Percentiles rank a stretch among this genome's conserved stretches.
phyloP scores from a whole-genome alignment of 2,113 vertebrate genomes.

The Tupaia chinensis region DNA sequence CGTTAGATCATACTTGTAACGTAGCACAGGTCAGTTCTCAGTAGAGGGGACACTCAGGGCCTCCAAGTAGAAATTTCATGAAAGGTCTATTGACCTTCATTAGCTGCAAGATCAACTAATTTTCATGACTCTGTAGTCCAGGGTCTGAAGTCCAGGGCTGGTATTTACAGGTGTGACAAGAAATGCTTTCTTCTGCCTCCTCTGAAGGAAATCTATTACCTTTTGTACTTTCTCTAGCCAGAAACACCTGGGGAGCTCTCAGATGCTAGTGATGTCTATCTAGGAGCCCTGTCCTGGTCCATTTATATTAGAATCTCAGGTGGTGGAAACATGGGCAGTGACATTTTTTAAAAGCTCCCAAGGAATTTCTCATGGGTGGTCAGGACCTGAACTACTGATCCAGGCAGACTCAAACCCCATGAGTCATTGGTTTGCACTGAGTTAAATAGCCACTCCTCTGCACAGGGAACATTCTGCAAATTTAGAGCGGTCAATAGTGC shows the following conservation, averaged over 20 bases:
- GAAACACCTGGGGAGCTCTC: background rate
- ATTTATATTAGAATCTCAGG: background rate
- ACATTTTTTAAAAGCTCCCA: conserved; percentile 19
- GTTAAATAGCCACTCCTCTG: background rate
- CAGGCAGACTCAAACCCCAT: background rate
- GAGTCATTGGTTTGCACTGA: conserved; percentile 60
- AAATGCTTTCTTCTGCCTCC: no score
- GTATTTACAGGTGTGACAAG: background rate
- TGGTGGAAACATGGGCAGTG: background rate
- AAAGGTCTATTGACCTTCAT: background rate
- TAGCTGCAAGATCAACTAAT: background rate
- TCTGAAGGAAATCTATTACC: background rate
- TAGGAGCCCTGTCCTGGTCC: background rate
- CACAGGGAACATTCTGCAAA: conserved; percentile 32
- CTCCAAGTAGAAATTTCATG: background rate
- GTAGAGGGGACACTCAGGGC: background rate
- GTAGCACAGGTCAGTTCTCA: background rate
- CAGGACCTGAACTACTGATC: conserved; percentile 27
- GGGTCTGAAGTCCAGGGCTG: background rate
- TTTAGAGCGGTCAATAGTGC: background rate
- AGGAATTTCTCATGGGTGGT: conserved; percentile 30
- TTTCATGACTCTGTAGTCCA: background rate
- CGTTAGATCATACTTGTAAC: background rate
- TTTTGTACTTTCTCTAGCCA: background rate
- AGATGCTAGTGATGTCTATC: background rate